Conservation (phyloP, 2,888 invertebrate genomes). For the Amphipyra berbera region DNA sequence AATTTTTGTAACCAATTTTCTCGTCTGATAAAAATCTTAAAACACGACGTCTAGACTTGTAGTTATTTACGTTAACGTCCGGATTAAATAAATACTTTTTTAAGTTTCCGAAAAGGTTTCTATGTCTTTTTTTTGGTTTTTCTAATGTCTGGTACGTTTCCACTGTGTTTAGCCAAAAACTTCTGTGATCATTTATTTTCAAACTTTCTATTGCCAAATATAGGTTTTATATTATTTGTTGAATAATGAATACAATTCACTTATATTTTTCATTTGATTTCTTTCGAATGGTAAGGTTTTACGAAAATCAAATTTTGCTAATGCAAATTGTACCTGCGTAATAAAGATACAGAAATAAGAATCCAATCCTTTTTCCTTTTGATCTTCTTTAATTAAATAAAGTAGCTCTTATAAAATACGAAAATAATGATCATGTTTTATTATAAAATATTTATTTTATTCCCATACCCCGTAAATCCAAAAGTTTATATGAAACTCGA, state of each 20-base stretch:
- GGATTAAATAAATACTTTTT: background rate
- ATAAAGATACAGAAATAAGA: conserved; percentile 10
- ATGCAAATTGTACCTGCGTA: conserved; percentile 12
- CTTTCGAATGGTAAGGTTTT: background rate
- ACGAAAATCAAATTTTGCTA: conserved; percentile 27
- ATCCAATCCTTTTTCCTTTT: conserved; percentile 13
- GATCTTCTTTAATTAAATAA: conserved; percentile 30
- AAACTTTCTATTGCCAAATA: background rate
- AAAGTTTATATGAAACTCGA: conserved; percentile 9
- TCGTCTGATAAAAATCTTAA: conserved; percentile 6
- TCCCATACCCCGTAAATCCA: conserved; percentile 7
- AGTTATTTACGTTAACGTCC: background rate
- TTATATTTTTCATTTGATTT: background rate
- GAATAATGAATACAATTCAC: background rate
- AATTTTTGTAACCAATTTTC: conserved; percentile 29
- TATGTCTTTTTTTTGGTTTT: background rate
- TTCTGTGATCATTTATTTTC: background rate
- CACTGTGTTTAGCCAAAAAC: background rate
- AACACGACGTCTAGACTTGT: conserved; percentile 3
- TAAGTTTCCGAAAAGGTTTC: background rate
- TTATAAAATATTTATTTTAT: background rate
- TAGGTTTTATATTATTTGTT: no score
- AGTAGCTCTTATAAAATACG: conserved; percentile 18
- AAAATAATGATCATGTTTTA: conserved; percentile 15
- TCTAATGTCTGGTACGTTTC: background rate